Evolutionary conservation across 2,113 vertebrate species (phyloP), one percentile per base, ranked within the genome.

Genomic region (Poecilia latipinna): DNA sequence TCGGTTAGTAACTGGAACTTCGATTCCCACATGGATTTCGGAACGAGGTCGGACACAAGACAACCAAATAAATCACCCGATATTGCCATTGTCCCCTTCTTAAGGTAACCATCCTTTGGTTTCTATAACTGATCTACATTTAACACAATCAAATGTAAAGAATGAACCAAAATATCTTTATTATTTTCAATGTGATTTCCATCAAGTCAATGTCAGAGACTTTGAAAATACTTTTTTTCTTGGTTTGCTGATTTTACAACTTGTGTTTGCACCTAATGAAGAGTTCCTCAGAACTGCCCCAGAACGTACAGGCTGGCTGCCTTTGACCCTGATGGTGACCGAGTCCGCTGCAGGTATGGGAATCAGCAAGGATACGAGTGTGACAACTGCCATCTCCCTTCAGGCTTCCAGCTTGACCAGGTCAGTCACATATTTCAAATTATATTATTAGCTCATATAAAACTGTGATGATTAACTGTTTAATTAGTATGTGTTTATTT

Each of bases 261-360:
- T 39, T 10, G 4, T 66, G 1, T 66, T 29, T 7, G 24, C 33
- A 15, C 75, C 26, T 35, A 3, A 62, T 84, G 3, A 69, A 91
- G 94, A 74, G 81, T 93, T 66, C 93, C 94, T 65, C 64, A 84
- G 62, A 94, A 95, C 87, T 94, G 94, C 81, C 89, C 84, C 0
- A 86, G 90, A 8, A 73, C 87, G 44, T 91, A 93, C 75, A 86
- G 80, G 19, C 65, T 93, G 67, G 60, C 83, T 44, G 44, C 91
- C 19, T 88, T 87, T 75, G 94, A 94, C 70, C 86, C 92, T 17
- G 93, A 94, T 71, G 90, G 86, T 3, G 94, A 94, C 72, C 54
- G 26, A 22, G 91, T 94, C 29, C 82, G 68, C 61, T 94, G 93
- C 74, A 77, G 92, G 86, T 90, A 90, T 79, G 93, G 92, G 75